A percentile compares a stretch with the other conserved stretches of the same genome.
Evolutionary conservation across 2,113 vertebrate species (phyloP).

Genomic region (Ardeotis arabs): DNA sequence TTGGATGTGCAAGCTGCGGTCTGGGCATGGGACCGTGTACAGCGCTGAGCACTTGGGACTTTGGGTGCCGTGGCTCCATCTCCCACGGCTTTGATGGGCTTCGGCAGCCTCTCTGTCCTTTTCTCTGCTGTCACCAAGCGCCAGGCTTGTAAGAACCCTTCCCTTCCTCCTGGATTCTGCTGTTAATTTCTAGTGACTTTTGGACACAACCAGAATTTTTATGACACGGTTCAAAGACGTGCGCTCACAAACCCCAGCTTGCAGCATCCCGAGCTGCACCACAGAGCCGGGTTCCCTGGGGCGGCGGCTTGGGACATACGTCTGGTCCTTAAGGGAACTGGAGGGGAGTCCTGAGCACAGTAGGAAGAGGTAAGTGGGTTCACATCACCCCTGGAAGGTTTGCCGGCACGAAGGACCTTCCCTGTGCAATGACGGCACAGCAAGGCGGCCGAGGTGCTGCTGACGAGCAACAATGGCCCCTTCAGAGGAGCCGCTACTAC

Average conservation of each 20-base stretch:
- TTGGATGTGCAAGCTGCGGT: accelerated
- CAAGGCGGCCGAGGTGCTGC: background rate
- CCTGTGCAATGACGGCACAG: background rate
- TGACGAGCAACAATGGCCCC: background rate
- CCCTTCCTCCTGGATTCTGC: background rate
- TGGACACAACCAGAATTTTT: background rate
- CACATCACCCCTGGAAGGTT: background rate
- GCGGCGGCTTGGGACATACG: background rate
- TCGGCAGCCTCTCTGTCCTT: background rate
- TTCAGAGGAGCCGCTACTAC: background rate
- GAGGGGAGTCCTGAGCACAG: conserved; percentile 27
- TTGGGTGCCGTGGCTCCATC: background rate
- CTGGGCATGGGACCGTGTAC: accelerated
- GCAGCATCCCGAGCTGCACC: background rate
- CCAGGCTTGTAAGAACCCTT: background rate
- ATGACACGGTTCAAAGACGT: background rate
- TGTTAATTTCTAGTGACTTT: background rate
- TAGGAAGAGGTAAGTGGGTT: conserved; percentile 42
- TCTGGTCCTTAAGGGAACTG: background rate
- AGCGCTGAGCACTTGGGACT: background rate
- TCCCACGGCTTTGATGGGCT: background rate
- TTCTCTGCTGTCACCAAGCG: background rate
- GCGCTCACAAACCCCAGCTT: background rate
- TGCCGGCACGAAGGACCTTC: background rate
- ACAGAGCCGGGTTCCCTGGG: background rate